Evolutionary conservation across 2,797 vertebrate genomes (phyloP).

Genomic region (Thaleichthys pacificus): DNA sequence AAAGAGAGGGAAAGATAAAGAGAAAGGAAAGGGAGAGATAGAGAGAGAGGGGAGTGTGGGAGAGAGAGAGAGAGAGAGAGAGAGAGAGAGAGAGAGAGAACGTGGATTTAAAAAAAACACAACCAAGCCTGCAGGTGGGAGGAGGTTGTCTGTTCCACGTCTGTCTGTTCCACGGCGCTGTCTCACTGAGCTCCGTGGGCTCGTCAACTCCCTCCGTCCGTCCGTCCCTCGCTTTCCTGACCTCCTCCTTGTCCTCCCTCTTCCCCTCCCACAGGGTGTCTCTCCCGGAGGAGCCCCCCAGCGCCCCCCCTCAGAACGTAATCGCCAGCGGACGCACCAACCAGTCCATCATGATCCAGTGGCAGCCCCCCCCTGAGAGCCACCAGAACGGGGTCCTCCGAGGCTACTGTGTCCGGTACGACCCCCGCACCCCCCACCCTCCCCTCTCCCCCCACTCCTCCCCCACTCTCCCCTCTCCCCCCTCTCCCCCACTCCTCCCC

Average conservation of each 20-base stretch:
- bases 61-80: not conserved
- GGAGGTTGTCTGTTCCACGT: no score
- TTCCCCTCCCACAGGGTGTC: constrained; percentile 74
- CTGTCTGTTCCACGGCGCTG: no score
- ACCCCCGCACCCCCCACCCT: not conserved
- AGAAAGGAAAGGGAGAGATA: not conserved
- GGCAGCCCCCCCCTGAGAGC: constrained; percentile 93
- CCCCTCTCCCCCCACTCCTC: not conserved
- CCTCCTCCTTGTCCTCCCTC: no score
- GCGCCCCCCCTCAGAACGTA: constrained; percentile 90
- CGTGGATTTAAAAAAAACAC: not conserved
- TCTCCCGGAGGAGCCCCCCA: constrained; percentile 93
- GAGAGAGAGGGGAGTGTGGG: not conserved
- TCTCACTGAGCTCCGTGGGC: no score
- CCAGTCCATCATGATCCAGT: constrained; percentile 99
- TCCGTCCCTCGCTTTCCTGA: not conserved
- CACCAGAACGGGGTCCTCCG: constrained; percentile 93
- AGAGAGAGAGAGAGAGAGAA: not conserved
- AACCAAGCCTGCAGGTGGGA: no score
- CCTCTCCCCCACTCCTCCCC: no score
- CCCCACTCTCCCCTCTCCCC: no score
- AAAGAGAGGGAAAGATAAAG: no score
- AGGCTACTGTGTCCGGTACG: constrained; percentile 90
- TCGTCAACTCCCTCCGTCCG: not conserved
- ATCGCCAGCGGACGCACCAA: constrained; percentile 95